Evolutionary conservation across 2,113 vertebrate genomes (phyloP), one percentile per base, ranked within the genome.

Genomic region (Chionis minor): DNA sequence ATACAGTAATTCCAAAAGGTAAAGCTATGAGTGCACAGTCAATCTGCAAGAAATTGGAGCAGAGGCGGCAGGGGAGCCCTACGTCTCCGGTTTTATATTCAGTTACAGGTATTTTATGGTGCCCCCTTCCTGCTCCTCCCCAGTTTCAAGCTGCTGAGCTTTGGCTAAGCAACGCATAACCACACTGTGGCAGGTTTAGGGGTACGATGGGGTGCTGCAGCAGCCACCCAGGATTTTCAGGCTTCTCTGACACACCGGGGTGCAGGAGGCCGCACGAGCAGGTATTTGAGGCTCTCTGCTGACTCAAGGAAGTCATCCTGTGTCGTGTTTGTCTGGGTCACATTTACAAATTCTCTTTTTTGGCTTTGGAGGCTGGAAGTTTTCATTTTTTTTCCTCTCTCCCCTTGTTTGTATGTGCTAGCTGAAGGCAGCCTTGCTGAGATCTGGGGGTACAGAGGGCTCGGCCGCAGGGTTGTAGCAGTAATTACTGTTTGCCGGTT

Each of bases 1-100:
- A 83, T 38, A 71, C 61, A 83, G 20, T 86, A 78, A 93, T 92
- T 95, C 40, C 14, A 2, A 93, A 86, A 90, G 52, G 69, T 67
- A 91, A 89, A 81, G 86, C 86, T 59, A 28, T 2, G 8, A 35
- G 75, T 63, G 63, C 86, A 35, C 65, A 86, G 88, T 81, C 80
- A 95, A 90, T 83, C 90, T 88, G 86, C 69, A 88, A 27, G 86
- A 88, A 90, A 94, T 38, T 54, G 47, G 59, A 94, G 83, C 65
- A 70, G 79, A 90, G 58, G 92, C 55, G 82, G 91, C 73, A 82
- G 49, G 88, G 85, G 79, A 93, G 82, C 71, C 55, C 85, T 80
- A 0, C 0, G 2, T 80, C 88, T 95, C 70, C 1, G 1, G 42
- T 30, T 91, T 85, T 88, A 80, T 49, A 58, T 45, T 77, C 8